Evolutionary conservation across 2,888 invertebrate species (phyloP).

Genomic region (Diaprepes abbreviatus): DNA sequence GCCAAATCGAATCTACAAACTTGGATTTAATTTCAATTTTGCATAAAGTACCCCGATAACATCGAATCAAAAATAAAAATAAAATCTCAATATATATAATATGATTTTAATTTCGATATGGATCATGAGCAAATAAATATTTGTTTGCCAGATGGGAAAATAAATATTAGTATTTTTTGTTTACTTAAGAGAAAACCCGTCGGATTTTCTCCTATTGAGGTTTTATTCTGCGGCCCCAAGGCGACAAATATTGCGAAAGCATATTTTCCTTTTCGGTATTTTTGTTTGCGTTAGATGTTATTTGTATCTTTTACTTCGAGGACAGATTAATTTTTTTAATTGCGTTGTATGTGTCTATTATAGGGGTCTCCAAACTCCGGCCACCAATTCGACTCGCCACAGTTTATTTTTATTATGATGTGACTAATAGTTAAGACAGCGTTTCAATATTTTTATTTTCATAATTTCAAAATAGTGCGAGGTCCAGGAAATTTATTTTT

Average conservation of each 20-base stretch:
- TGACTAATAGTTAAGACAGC: no score
- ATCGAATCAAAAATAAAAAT: background rate
- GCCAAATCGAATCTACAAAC: no score
- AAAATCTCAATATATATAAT: conserved; percentile 26
- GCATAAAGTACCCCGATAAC: background rate
- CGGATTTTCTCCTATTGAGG: conserved; percentile 32
- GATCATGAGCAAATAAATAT: conserved; percentile 31
- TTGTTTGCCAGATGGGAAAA: conserved; percentile 37
- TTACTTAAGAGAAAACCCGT: conserved; percentile 26
- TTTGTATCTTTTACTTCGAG: conserved; percentile 18
- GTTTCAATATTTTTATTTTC: no score
- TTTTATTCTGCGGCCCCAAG: conserved; percentile 27
- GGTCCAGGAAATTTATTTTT: no score
- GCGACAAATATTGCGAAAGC: conserved; percentile 31
- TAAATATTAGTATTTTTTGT: conserved; percentile 41
- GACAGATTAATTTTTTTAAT: no score
- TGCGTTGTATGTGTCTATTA: no score
- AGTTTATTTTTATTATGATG: no score
- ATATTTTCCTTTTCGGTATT: conserved; percentile 33
- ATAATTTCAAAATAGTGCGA: no score
- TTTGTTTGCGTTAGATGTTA: conserved; percentile 8
- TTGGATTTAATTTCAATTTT: conserved; percentile 3
- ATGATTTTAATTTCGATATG: conserved; percentile 39
- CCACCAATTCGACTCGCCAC: no score
- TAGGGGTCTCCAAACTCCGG: no score